Evolutionary conservation across 2,113 vertebrate genomes (phyloP), one percentile per base, ranked within the genome.

Genomic region (Rhynchomys soricoides): DNA sequence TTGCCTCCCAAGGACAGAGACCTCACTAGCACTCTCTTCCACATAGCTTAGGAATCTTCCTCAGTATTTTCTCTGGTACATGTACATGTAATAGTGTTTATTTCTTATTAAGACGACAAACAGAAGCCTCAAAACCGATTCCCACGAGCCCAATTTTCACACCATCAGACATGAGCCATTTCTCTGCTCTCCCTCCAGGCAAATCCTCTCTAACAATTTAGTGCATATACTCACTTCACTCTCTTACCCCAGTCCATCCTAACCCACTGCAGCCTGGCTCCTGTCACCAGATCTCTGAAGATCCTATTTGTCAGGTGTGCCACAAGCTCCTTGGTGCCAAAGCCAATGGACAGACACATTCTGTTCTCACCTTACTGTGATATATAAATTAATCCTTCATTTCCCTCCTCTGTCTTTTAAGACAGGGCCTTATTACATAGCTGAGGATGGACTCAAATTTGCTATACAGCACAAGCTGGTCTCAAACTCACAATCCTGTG

Each of bases 41-140:
- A 40, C 6, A 11, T 0, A 59, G 55, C 29, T 5, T 71, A 90
- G 1, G 16, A 8, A n/a, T 16, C 48, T 43, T 90, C 66, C 73
- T 94, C 45, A n/a, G 52, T 45, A 59, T n/a, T 19, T 31, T 40
- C 74, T 87, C 77, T 43, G 34, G 11, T 59, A 62, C 5, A 48
- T 3, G 71, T 8, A 34, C 7, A 91, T 0, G 13, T 24, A 52
- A 59, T 12, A 45, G 9, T 8, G 34, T 19, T 94, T 89, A 45
- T 24, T 94, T 86, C 52, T 91, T 73, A 93, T 50, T 29, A 62
- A 81, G 95, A 93, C 79, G 71, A 77, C 34, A 57, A 91, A 40
- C 15, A 68, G 34, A 92, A 87, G 71, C 68, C 81, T 10, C 50
- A 86, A 96, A 16, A 81, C 50, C 29, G 82, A 45, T 48, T 85